Base-by-base conservation (phyloP, 2,888 invertebrate genomes). In the Omphaloscelis lunosa region DNA sequence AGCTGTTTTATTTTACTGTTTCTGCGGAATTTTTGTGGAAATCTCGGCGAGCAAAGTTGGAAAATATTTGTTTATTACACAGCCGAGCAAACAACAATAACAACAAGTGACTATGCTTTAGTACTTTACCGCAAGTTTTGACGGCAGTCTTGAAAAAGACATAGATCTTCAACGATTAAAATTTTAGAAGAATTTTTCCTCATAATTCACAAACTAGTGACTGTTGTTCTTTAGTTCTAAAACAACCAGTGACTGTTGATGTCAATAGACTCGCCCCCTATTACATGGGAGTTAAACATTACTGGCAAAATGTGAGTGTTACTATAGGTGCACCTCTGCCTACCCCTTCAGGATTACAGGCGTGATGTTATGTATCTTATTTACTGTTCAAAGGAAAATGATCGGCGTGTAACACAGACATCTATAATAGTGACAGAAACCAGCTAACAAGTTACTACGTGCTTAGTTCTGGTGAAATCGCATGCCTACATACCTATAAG, bases 11-110 rank as follows among this genome's bases (percentile, higher is more conserved):
- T 68, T 82, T 67, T 62, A 69, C 27, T 63, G 58, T 74, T 69
- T 48, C 51, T n/a, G 74, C 34, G 23, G 9, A 29, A 79, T 61
- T 84, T 73, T 83, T 79, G 66, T 58, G 27, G 11, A 45, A 56
- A 48, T 53, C 51, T 59, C 34, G 4, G 11, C 15, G 12, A 1
- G 51, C 29, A 71, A 34, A 53, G 17, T 27, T 45, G 62, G n/a
- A 51, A 17, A 6, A 23, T 51, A 23, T n/a, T 56, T 66, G 23
- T 61, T 66, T 75, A 8, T 73, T 41, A 72, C 15, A 15, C 8
- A 3, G 48, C 39, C 15, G 39, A 65, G n/a, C 45, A 20, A 82
- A 61, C 11, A 68, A 61, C 11, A 68, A 17, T 17, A 67, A 23
- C n/a, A 17, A 67, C 34, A 39, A 41, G 34, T 58, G 17, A 53